A percentile compares a stretch with the other conserved stretches of the same genome.
Conservation (phyloP, 1,140 invertebrate genomes). For the Vollenhovia emeryi region DNA sequence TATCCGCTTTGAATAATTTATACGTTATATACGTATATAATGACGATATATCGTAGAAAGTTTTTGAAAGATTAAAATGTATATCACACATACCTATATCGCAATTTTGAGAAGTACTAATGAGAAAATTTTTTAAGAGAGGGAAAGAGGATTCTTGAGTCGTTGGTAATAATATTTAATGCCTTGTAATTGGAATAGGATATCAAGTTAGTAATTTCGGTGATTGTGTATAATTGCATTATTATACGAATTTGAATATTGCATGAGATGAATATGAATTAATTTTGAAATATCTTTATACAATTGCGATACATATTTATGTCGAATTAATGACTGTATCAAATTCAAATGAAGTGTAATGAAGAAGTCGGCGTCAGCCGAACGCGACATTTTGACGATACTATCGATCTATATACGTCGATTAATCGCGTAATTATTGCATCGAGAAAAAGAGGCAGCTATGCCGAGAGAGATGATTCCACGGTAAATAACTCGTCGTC, state of each 20-base stretch:
- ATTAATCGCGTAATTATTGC: neutral
- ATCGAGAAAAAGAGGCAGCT: neutral
- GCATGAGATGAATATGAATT: neutral
- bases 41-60: neutral
- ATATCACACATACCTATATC: too few species aligned
- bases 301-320: neutral
- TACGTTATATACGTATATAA: neutral
- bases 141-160: neutral
- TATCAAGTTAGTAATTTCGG: neutral
- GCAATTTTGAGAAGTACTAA: neutral
- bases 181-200: neutral
- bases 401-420: slow-evolving; percentile 4
- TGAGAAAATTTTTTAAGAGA: neutral
- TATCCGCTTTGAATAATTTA: slow-evolving; percentile 50
- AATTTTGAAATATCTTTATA: neutral
- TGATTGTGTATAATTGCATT: neutral
- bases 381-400: neutral
- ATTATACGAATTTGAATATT: slow-evolving; percentile 10
- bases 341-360: slow-evolving; percentile 2
- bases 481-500: neutral
- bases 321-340: neutral
- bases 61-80: neutral
- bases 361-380: neutral
- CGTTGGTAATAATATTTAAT: neutral
- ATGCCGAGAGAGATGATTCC: neutral